phyloP scores from a whole-genome alignment of 2,113 vertebrate genomes.

The Paralichthys olivaceus region DNA sequence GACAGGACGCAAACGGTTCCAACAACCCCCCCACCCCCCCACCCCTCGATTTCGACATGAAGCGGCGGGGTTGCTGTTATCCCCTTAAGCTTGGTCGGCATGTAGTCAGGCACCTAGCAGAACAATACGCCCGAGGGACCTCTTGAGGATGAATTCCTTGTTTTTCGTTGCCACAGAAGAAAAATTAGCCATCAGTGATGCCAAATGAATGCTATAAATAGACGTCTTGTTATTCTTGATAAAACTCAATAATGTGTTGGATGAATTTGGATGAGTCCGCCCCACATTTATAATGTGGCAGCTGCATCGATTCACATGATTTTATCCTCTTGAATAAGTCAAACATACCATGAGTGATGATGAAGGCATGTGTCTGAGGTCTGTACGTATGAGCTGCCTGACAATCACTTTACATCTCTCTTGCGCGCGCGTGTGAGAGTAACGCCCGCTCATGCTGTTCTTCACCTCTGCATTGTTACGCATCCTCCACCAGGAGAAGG shows the following conservation, averaged over 20 bases:
- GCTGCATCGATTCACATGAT: conserved; percentile 29
- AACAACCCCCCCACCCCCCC: conserved; percentile 23
- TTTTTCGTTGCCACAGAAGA: conserved; percentile 56
- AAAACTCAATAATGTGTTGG: conserved; percentile 23
- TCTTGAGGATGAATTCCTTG: conserved; percentile 47
- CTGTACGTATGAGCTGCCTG: conserved; percentile 63
- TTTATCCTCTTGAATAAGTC: conserved; percentile 34
- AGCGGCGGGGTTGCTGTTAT: conserved; percentile 51
- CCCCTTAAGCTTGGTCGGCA: conserved; percentile 35
- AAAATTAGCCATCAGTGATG: conserved; percentile 58
- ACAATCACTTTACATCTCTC: conserved; percentile 65
- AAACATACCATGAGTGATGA: conserved; percentile 28
- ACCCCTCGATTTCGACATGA: conserved; percentile 40
- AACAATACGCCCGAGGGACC: conserved; percentile 57
- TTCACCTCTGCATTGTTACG: conserved; percentile 10
- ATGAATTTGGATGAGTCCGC: conserved; percentile 31
- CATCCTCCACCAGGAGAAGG: conserved; percentile 24
- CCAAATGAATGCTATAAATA: conserved; percentile 63
- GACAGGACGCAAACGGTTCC: conserved; percentile 59
- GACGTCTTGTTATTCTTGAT: conserved; percentile 35
- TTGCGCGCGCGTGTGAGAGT: neutral
- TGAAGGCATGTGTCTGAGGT: conserved; percentile 60
- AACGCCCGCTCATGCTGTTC: conserved; percentile 41
- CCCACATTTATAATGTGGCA: conserved; percentile 42
- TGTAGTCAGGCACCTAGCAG: conserved; percentile 58